Percentiles rank a stretch among this genome's conserved stretches.
Conservation (phyloP, 2,797 vertebrate species). For the Oreochromis grahami region DNA sequence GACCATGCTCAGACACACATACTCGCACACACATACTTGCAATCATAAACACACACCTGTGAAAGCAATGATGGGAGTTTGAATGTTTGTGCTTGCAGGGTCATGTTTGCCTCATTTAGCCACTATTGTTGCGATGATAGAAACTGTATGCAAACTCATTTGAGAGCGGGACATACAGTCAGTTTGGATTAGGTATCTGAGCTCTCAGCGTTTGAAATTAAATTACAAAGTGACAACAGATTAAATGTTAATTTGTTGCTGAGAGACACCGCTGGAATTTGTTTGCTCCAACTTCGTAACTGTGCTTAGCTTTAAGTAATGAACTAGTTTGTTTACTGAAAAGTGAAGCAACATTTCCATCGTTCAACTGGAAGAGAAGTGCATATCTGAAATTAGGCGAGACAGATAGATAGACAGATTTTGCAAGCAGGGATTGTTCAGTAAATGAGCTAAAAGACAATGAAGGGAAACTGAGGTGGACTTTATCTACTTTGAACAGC, state of each 20-base stretch:
- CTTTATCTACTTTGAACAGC: background rate
- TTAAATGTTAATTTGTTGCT: slow-evolving; percentile 34
- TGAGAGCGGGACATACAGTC: background rate
- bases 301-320: slow-evolving; percentile 22
- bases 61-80: slow-evolving; percentile 32
- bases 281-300: background rate
- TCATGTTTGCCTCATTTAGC: slow-evolving; percentile 45
- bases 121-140: slow-evolving; percentile 18
- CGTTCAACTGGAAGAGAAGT: background rate
- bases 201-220: slow-evolving; percentile 8
- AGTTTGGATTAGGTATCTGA: background rate
- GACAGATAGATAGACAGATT: background rate
- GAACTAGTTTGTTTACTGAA: slow-evolving; percentile 22
- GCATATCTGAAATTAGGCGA: background rate
- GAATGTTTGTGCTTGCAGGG: slow-evolving; percentile 19
- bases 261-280: background rate
- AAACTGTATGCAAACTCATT: slow-evolving; percentile 21
- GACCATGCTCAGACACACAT: slow-evolving; percentile 17
- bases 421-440: background rate
- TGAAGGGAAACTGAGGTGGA: background rate
- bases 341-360: slow-evolving; percentile 5
- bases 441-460: background rate
- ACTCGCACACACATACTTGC: background rate
- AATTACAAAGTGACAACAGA: slow-evolving; percentile 35
- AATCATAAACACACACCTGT: slow-evolving; percentile 40